These are phyloP conservation scores for Hirtodrosophila trivittata DNA, from an alignment of 2,888 invertebrate species.

Conservation along the genomic window DNA sequence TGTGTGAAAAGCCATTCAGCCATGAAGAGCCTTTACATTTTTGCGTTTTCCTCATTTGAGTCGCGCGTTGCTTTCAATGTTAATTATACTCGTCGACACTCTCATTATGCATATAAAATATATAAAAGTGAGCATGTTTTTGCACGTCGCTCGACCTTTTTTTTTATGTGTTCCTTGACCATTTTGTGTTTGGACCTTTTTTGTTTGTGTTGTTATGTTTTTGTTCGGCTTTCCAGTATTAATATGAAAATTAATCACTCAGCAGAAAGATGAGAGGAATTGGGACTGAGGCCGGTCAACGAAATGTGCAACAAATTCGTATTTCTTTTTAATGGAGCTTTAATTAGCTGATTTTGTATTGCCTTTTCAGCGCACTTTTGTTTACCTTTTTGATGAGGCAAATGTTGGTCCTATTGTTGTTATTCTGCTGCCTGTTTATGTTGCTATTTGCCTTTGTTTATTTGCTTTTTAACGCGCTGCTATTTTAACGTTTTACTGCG, in stretches of 20 bases:
- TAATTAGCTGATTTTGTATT: constrained; percentile 71
- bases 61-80: constrained; percentile 66
- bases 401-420: constrained; percentile 27
- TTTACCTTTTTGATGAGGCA: constrained; percentile 45
- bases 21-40: constrained; percentile 28
- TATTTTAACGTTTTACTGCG: constrained; percentile 55
- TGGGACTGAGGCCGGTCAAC: constrained; percentile 5
- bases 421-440: constrained; percentile 20
- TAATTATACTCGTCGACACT: constrained; percentile 66
- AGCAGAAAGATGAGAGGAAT: constrained; percentile 22
- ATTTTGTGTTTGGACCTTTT: constrained; percentile 24
- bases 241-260: constrained; percentile 77
- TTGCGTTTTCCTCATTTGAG: constrained; percentile 64
- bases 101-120: constrained; percentile 71
- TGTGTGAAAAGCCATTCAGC: constrained; percentile 61
- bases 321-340: constrained; percentile 63
- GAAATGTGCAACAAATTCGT: constrained; percentile 52
- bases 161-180: constrained; percentile 39
- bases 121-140: constrained; percentile 58
- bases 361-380: constrained; percentile 42
- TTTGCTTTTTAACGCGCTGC: constrained; percentile 55
- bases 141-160: constrained; percentile 52
- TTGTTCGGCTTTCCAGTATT: constrained; percentile 38
- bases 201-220: constrained; percentile 9
- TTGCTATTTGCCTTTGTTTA: constrained; percentile 51